Evolutionary conservation across 1,140 invertebrate genomes (phyloP), one percentile per base, ranked within the genome.

Genomic region (Cydia fagiglandana): DNA sequence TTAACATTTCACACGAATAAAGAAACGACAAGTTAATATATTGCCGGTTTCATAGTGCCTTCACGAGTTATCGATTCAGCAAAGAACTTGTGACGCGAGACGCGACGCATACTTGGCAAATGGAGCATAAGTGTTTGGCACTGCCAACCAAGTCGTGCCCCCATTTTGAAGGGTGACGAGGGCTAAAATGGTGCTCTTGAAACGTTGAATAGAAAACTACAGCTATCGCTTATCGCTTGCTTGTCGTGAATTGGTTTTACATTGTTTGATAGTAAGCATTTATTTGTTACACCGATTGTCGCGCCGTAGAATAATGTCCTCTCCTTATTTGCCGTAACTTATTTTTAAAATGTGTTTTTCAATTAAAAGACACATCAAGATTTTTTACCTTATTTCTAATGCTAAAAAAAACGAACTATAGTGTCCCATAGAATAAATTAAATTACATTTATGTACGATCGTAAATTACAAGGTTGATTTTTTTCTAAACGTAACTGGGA

Each of bases 71-170:
- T 17, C 30, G 34, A 70, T 41, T 70, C 66, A 70, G 66, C 66
- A 70, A 70, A 70, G 30, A 17, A 15, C 30, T 13, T 10, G 66
- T 38, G 30, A 70, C 66, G 34, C 30, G 56, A 77, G 30, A 70
- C 66, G 34, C 30, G 56, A 77, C 64, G 70, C 77, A 81, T 81
- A 81, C 81, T 84, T 84, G 83, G 83, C 83, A 82, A 81, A 79
- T 78, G 79, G 73, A 66, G 34, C 73, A 73, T 76, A 47, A 78
- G 75, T 77, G 75, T 81, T 84, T 82, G 81, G 83, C 81, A 82
- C 81, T 10, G 64, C 15, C 34, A 56, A 34, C 81, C 78, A 81
- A 83, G 83, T 82, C 79, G 80, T 81, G 83, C 81, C 79, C 82
- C 81, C 78, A 75, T 79, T 84, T 80, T 68, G 75, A 45, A 75